phyloP scores from a whole-genome alignment of 2,113 vertebrate species.

The Petromus typicus region DNA sequence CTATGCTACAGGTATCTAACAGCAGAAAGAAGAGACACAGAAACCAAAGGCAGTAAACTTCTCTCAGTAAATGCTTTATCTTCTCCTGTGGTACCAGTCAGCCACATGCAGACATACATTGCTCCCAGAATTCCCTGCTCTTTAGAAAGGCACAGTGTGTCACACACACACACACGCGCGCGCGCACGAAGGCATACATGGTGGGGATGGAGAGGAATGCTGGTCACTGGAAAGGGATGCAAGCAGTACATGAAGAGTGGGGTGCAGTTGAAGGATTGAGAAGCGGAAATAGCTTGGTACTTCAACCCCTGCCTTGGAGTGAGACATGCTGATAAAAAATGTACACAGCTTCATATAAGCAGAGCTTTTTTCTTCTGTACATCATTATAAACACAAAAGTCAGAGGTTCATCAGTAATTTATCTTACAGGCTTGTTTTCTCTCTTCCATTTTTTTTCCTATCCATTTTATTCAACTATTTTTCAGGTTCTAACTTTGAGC shows the following conservation, averaged over 20 bases:
- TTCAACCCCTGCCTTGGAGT: background rate
- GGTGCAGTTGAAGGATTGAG: background rate
- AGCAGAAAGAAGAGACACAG: background rate
- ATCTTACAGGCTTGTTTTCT: slow-evolving; percentile 19
- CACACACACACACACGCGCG: no score
- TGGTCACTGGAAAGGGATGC: background rate
- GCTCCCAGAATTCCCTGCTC: background rate
- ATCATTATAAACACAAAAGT: background rate
- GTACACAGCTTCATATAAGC: background rate
- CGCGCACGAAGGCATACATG: background rate
- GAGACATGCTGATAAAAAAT: slow-evolving; percentile 27
- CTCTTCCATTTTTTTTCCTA: background rate
- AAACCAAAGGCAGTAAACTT: slow-evolving; percentile 24
- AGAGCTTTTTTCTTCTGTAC: background rate
- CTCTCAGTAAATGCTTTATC: background rate
- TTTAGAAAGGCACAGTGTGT: background rate
- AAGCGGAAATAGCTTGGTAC: background rate
- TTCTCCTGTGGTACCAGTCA: background rate
- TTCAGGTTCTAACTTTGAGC: background rate
- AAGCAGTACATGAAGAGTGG: background rate
- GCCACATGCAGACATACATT: background rate
- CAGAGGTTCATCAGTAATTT: background rate
- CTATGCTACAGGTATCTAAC: background rate
- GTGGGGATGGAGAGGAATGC: background rate
- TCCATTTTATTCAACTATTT: background rate